Evolutionary conservation across 2,113 vertebrate species (phyloP).

Genomic region (Suncus etruscus): DNA sequence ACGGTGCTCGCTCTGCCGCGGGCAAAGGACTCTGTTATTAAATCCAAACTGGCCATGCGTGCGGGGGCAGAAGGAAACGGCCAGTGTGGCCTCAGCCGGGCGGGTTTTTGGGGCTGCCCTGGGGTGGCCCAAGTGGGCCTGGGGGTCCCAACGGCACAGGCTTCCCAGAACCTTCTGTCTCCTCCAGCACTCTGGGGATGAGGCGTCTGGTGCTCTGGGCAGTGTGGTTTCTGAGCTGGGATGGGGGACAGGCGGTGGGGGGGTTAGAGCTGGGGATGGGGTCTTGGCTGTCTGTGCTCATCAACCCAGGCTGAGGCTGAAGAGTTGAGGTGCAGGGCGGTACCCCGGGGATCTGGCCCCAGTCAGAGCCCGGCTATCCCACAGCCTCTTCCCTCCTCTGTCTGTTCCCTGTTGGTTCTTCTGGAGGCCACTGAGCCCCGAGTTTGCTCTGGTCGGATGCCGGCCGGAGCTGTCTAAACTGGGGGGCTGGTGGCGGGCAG

Average conservation of each 20-base stretch:
- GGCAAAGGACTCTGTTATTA: conserved; percentile 78
- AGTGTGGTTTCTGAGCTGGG: not conserved
- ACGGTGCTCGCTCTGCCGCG: conserved; percentile 32
- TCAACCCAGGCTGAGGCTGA: no score
- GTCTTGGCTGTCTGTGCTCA: no score
- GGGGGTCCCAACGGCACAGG: conserved; percentile 44
- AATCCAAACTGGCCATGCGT: conserved; percentile 73
- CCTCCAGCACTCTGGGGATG: not conserved
- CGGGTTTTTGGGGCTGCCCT: not conserved
- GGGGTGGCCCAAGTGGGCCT: not conserved
- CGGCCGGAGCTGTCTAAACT: accelerated
- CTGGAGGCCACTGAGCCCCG: no score
- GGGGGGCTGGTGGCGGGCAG: not conserved
- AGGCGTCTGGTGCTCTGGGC: accelerated
- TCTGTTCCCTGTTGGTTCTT: no score
- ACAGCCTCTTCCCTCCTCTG: no score
- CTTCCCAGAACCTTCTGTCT: conserved; percentile 63
- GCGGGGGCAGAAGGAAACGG: not conserved
- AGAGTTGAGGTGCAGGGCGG: no score
- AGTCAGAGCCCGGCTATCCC: no score
- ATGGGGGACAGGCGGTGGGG: not conserved
- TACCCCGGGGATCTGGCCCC: no score
- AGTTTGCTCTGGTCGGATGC: no score
- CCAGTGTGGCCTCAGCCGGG: no score
- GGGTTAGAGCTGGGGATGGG: not conserved